A percentile compares a stretch with the other conserved stretches of the same genome.
phyloP scores from a whole-genome alignment of 2,888 invertebrate genomes.

The Eilema sororculum region DNA sequence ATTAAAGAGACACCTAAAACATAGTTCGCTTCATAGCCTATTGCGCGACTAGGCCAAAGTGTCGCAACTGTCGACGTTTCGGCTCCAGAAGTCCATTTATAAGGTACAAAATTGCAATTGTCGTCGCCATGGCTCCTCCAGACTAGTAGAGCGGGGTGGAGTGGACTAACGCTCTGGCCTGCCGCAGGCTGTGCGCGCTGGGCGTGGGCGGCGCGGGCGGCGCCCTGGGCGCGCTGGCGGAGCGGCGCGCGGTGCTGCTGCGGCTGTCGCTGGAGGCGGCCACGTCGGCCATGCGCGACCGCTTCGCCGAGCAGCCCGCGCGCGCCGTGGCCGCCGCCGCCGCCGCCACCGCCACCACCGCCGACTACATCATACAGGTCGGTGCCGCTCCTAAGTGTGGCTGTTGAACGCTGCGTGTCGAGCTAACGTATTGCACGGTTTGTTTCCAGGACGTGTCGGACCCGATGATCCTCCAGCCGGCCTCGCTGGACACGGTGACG shows the following conservation, averaged over 20 bases:
- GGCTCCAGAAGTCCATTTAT: too few species aligned
- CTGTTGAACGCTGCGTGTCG: too few species aligned
- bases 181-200: slow-evolving; percentile 45
- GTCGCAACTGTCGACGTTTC: too few species aligned
- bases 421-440: too few species aligned
- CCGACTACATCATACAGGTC: slow-evolving; percentile 94
- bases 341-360: slow-evolving; percentile 91
- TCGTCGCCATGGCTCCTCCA: too few species aligned
- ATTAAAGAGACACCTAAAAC: too few species aligned
- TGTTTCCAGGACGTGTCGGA: slow-evolving; percentile 91
- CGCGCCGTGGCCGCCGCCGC: slow-evolving; percentile 91
- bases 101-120: too few species aligned
- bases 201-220: slow-evolving; percentile 34
- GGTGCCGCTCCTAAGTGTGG: slow-evolving; percentile 28
- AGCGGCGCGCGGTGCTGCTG: slow-evolving; percentile 89
- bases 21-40: too few species aligned
- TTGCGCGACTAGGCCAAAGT: too few species aligned
- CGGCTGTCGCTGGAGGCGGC: slow-evolving; percentile 95
- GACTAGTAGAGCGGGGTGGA: background rate
- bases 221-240: slow-evolving; percentile 56
- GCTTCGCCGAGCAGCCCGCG: slow-evolving; percentile 95
- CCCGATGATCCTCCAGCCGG: slow-evolving; percentile 96
- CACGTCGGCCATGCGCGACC: slow-evolving; percentile 95
- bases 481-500: slow-evolving; percentile 95
- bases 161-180: background rate